phyloP scores from a whole-genome alignment of 1,140 invertebrate species.

The Pseudobourletiella spinata region DNA sequence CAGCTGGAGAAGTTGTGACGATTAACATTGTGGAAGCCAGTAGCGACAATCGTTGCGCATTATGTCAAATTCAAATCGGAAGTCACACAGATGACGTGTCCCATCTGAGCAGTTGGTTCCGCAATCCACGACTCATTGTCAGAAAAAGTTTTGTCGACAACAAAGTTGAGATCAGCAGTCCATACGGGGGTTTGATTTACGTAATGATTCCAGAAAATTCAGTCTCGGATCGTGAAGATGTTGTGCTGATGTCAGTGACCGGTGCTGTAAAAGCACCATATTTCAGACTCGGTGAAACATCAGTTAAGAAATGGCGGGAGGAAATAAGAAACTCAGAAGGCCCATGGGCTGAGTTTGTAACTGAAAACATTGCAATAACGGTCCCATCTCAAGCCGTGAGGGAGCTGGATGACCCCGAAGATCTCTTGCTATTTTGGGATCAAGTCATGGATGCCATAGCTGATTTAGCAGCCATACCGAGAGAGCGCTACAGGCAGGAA shows the following conservation, averaged over 20 bases:
- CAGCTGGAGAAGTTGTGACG: not conserved
- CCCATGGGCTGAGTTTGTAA: slow-evolving; percentile 9
- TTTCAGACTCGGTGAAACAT: slow-evolving; percentile 3
- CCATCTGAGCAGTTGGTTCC: not conserved
- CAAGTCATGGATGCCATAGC: slow-evolving; percentile 18
- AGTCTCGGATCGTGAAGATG: not conserved
- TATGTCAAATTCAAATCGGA: slow-evolving; percentile 10
- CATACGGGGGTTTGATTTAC: slow-evolving; percentile 4
- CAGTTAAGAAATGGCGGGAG: not conserved
- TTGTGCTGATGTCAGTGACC: not conserved
- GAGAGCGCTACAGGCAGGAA: slow-evolving; percentile 4
- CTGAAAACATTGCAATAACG: not conserved
- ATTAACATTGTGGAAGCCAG: not conserved
- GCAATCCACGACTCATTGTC: not conserved
- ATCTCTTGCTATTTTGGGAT: slow-evolving; percentile 16
- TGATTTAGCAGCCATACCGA: slow-evolving; percentile 17
- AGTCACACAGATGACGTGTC: slow-evolving; percentile 7
- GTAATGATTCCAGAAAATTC: not conserved
- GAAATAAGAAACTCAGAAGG: not conserved
- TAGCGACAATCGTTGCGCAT: too few species aligned
- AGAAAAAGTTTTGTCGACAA: not conserved
- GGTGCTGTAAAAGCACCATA: not conserved
- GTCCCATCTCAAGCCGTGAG: not conserved
- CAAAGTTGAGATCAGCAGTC: not conserved
- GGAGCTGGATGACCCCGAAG: slow-evolving; percentile 11